phyloP scores from a whole-genome alignment of 2,797 vertebrate genomes.

The Gymnoscopelus microlampas region DNA sequence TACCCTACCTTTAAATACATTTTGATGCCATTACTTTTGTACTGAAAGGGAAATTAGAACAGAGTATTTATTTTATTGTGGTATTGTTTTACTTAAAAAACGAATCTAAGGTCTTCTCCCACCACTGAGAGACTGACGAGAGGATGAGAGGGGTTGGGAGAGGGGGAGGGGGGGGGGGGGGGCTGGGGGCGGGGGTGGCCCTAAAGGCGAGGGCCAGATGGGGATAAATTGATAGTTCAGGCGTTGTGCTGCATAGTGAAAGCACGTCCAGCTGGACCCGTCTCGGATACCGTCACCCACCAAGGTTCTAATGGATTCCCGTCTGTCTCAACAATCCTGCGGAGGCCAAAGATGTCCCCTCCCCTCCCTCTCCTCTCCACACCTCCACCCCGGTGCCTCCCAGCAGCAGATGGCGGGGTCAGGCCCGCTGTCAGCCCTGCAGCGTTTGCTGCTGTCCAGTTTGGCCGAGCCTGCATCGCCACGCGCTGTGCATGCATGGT shows the following conservation, averaged over 20 bases:
- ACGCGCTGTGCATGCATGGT: background rate
- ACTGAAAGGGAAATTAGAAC: too few species aligned
- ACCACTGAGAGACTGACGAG: too few species aligned
- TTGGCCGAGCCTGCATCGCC: background rate
- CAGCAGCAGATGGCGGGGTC: constrained; percentile 42
- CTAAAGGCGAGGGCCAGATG: constrained; percentile 43
- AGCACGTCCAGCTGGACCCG: constrained; percentile 17
- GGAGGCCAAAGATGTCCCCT: background rate
- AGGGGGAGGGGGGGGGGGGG: background rate
- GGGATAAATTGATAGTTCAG: constrained; percentile 43
- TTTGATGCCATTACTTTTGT: too few species aligned
- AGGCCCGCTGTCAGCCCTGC: constrained; percentile 24
- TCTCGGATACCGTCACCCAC: constrained; percentile 32
- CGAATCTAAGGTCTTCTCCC: too few species aligned
- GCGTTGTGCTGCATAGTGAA: background rate
- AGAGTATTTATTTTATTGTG: too few species aligned
- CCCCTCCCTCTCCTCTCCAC: constrained; percentile 3
- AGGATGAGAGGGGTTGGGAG: too few species aligned
- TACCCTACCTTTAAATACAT: too few species aligned
- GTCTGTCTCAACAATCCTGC: constrained; percentile 15
- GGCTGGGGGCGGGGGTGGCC: constrained; percentile 19
- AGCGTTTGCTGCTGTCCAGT: constrained; percentile 24
- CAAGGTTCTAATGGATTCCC: constrained; percentile 34
- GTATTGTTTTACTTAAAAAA: too few species aligned
- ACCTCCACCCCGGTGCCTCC: background rate